phyloP scores from a whole-genome alignment of 2,888 invertebrate species.

The Tigriopus californicus region DNA sequence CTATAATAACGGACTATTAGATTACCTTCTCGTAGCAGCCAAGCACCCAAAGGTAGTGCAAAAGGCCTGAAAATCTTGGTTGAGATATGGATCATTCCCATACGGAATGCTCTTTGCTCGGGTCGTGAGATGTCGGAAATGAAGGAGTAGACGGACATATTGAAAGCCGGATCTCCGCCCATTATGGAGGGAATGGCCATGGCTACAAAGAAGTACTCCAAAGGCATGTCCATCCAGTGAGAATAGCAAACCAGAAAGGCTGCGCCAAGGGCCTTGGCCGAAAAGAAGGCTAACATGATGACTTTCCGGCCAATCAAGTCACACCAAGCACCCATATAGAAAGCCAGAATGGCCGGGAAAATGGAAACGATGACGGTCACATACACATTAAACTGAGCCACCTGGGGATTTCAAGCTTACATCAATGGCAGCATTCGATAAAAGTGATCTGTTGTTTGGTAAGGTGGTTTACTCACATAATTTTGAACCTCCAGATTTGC shows the following conservation, averaged over 20 bases:
- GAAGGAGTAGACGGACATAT: neutral
- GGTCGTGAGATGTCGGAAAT: neutral
- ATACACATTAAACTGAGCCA: neutral
- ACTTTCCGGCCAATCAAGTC: neutral
- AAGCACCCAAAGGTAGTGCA: neutral
- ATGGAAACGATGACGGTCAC: neutral
- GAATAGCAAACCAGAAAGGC: neutral
- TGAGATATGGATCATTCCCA: neutral
- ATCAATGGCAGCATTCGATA: neutral
- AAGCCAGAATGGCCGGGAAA: neutral
- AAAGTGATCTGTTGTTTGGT: neutral
- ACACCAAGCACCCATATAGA: neutral
- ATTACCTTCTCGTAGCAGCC: neutral
- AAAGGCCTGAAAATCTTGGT: neutral
- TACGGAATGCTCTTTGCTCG: neutral
- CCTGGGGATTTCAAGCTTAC: no score
- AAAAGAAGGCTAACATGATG: neutral
- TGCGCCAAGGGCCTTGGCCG: neutral
- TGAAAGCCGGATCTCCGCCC: no score
- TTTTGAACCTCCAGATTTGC: neutral
- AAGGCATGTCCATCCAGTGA: no score
- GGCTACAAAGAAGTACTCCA: no score
- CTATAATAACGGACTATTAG: no score
- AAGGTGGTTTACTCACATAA: no score
- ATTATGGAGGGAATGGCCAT: no score